Evolutionary conservation across 2,113 vertebrate species (phyloP), one percentile per base, ranked within the genome.

Genomic region (Crotalus viridis): DNA sequence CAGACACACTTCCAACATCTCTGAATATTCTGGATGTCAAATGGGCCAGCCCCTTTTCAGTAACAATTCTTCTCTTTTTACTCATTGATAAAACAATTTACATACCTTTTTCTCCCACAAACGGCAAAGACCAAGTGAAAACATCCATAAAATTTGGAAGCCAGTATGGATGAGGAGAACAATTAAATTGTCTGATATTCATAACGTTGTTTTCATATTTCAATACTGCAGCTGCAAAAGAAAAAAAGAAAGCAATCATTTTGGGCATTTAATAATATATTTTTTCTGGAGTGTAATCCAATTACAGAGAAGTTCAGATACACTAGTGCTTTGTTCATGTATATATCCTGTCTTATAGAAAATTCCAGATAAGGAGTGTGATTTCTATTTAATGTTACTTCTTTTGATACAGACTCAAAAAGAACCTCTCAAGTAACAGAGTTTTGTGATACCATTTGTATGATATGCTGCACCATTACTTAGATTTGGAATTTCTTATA

Each of bases 141-240:
- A 99, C 99, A 88, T 99, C 99, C 99, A 99, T 99, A 98, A 99
- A 99, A 96, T 99, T 99, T 93, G 99, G 99, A 97, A 99, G 98
- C 99, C 99, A 99, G 97, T 99, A 99, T 0, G 99, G 99, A 95
- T 99, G 99, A 91, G 99, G 99, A 91, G 99, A 99, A 94, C 99
- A 99, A 98, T 99, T 99, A 97, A 99, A 99, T 97, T 99, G 99
- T 94, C 99, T 98, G 97, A 99, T 99, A 95, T 99, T 99, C 99
- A 99, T 99, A 95, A 99, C 99, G 0, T 99, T 99, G 98, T 99
- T 99, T 98, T 99, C 99, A 0, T 99, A 99, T 97, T 99, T 99
- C 98, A 99, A 98, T 96, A 99, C 99, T 56, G 99, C 99, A 97
- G 99, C 99, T 99, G 91, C 89, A 43, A 86, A 94, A 52, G 69